Evolutionary conservation across 2,113 vertebrate species (phyloP).

Genomic region (Laterallus jamaicensis): DNA sequence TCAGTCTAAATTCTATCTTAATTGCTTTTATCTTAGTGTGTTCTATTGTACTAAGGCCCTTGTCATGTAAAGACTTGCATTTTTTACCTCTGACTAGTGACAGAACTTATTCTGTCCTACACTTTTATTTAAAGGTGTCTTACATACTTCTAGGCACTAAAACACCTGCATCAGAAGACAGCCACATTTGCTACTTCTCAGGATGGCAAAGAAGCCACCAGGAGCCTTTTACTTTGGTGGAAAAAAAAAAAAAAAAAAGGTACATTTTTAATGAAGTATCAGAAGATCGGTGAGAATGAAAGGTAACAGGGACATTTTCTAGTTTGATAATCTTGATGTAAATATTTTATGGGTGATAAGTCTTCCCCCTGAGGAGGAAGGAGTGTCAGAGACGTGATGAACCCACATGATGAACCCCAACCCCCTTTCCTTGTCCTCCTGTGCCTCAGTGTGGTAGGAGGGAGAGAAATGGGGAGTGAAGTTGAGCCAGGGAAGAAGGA

Average conservation of each 20-base stretch:
- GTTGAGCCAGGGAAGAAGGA: neutral
- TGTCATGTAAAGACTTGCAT: neutral
- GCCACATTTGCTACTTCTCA: neutral
- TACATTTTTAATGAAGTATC: neutral
- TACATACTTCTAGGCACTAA: neutral
- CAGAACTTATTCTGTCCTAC: neutral
- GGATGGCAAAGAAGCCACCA: neutral
- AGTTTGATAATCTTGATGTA: neutral
- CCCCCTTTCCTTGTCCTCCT: rapidly evolving
- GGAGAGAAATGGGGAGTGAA: neutral
- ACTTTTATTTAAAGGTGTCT: neutral
- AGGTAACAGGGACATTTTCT: neutral
- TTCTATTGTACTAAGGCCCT: neutral
- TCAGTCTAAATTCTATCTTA: neutral
- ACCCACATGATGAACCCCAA: neutral
- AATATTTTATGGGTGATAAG: neutral
- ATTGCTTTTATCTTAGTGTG: neutral
- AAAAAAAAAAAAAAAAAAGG: neutral
- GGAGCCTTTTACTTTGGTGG: neutral
- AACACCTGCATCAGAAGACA: neutral
- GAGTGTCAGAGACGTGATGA: neutral
- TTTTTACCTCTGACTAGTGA: neutral
- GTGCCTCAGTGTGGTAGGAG: rapidly evolving
- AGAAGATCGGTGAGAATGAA: neutral
- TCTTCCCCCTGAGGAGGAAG: neutral